These are phyloP conservation scores for Eulemur albifrons DNA, from an alignment of 2,797 vertebrate genomes.

Conservation along the genomic window DNA sequence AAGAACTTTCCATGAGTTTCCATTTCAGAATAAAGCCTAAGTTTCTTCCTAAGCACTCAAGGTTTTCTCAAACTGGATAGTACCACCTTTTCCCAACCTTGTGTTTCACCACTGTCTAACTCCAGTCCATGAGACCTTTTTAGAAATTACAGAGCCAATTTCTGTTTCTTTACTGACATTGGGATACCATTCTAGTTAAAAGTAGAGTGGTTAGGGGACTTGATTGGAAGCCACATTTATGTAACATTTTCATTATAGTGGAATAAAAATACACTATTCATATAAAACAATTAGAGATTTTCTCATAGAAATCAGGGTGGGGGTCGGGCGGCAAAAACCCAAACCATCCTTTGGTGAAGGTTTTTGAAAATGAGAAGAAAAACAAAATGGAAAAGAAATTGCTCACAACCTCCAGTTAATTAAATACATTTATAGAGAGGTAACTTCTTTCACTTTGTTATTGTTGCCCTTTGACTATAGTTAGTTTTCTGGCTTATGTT, in stretches of 20 bases:
- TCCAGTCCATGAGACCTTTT: neutral
- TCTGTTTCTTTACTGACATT: neutral
- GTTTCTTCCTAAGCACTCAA: neutral
- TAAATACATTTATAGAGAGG: neutral
- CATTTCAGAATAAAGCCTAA: neutral
- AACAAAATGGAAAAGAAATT: neutral
- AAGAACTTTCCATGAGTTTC: neutral
- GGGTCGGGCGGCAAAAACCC: neutral
- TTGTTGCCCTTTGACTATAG: neutral
- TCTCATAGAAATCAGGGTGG: neutral
- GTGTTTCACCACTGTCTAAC: neutral
- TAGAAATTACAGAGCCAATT: neutral
- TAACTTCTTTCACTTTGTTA: neutral
- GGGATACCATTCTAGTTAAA: neutral
- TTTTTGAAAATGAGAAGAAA: neutral
- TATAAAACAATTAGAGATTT: neutral
- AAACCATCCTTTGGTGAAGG: neutral
- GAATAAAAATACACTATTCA: neutral
- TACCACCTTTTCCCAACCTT: too few species aligned
- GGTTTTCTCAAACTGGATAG: neutral
- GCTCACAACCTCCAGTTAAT: neutral
- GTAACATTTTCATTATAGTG: neutral
- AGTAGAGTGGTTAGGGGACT: neutral
- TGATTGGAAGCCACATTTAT: neutral
- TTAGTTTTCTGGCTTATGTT: neutral